Evolutionary conservation across 2,888 invertebrate genomes (phyloP), one percentile per base, ranked within the genome.

Genomic region (Morpho helenor): DNA sequence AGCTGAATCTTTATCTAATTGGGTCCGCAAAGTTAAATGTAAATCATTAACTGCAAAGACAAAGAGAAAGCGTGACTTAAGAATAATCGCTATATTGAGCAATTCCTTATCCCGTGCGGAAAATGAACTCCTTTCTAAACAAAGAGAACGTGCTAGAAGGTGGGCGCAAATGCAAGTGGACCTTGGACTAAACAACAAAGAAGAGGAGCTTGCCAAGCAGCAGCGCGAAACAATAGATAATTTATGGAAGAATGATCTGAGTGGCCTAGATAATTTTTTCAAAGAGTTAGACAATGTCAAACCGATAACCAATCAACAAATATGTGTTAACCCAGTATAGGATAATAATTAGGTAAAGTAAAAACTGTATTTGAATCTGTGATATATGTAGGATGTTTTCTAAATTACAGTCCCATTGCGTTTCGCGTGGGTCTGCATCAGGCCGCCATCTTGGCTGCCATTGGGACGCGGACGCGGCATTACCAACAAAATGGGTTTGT

Each of bases 241-340:
- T 73, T 68, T 90, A 73, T 91, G 91, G 91, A 89, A 89, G 84
- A 91, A 92, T 75, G 94, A 93, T 80, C 87, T 94, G 75, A 91
- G 91, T 77, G 93, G 93, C 71, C 77, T 94, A 77, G 92, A 94
- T 84, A 89, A 84, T 74, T 94, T 94, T 82, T 94, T 94, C 91
- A 91, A 88, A 68, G 91, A 93, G 80, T 81, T 94, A 74, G 92
- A 92, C 74, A 88, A 86, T 77, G 90, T 93, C 66, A 93, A 93
- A 72, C 91, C 91, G 66, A 62, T 80, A 68, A 70, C 76, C 67
- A 77, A 71, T 66, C 78, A 61, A 54, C 56, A 56, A 58, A 58
- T 57, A 57, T 64, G 61, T 61, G 59, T 59, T 55, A 49, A 47
- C 52, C 53, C 77, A 74, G 65, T 69, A 70, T 72, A 74, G 65